Percentiles rank a stretch among this genome's conserved stretches.
Conservation (phyloP, 2,797 vertebrate species). For the Halcyon leucocephala region DNA sequence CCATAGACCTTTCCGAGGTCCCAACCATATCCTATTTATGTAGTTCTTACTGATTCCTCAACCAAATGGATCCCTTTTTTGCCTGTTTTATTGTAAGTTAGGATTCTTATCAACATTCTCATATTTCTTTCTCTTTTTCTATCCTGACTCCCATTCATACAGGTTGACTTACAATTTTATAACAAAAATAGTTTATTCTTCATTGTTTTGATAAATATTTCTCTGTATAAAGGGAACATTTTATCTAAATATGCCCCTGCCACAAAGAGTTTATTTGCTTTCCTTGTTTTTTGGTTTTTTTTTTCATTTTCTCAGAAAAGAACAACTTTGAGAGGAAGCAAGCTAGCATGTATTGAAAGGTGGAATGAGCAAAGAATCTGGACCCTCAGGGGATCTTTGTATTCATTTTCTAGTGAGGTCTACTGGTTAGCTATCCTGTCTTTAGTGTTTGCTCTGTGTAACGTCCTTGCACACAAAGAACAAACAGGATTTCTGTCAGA, state of each 20-base stretch:
- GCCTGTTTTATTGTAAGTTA: background rate
- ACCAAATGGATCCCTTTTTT: background rate
- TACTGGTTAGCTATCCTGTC: background rate
- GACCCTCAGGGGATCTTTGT: background rate
- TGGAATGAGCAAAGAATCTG: constrained; percentile 17
- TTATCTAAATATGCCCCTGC: background rate
- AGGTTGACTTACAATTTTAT: background rate
- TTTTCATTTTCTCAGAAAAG: background rate
- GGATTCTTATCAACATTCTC: background rate
- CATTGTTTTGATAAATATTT: background rate
- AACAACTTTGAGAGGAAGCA: background rate
- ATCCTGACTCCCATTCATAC: background rate
- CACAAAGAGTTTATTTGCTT: background rate
- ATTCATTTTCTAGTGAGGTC: constrained; percentile 3
- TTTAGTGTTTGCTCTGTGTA: background rate
- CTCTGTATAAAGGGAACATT: background rate
- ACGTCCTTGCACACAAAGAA: background rate
- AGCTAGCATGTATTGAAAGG: background rate
- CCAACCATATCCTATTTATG: background rate
- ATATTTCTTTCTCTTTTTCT: background rate
- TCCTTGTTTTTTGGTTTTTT: background rate
- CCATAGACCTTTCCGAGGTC: background rate
- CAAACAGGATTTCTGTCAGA: constrained; percentile 55
- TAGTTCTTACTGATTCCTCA: background rate
- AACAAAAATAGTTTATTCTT: background rate